Conservation (phyloP, 1,140 invertebrate genomes). For the Grapholita molesta region DNA sequence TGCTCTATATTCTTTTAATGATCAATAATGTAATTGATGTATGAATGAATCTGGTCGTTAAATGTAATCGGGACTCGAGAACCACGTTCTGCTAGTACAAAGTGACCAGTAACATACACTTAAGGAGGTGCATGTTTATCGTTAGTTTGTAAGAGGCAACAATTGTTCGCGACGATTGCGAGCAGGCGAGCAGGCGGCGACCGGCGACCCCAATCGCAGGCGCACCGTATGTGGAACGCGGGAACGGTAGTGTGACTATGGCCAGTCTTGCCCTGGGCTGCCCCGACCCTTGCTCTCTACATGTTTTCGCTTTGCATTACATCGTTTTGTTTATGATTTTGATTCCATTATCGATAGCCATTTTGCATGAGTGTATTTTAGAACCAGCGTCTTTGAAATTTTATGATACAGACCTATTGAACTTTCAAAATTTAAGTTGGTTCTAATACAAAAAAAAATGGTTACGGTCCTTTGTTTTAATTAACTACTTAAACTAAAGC, state of each 20-base stretch:
- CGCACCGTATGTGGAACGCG: conserved; percentile 53
- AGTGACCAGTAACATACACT: conserved; percentile 13
- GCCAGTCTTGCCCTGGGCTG: conserved; percentile 35
- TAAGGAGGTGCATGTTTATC: conserved; percentile 27
- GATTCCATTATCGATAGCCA: conserved; percentile 17
- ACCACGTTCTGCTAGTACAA: not conserved
- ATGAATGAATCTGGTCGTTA: not conserved
- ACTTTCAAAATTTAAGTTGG: not conserved
- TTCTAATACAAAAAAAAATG: too few species aligned
- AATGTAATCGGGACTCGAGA: not conserved
- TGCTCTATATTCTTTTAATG: not conserved
- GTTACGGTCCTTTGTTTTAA: too few species aligned
- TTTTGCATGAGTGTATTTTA: conserved; percentile 5
- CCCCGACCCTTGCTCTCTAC: conserved; percentile 35
- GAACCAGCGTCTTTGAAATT: not conserved
- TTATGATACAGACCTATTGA: not conserved
- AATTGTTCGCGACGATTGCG: conserved; percentile 12
- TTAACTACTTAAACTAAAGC: too few species aligned
- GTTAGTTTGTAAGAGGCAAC: conserved; percentile 21
- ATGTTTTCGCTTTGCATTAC: conserved; percentile 27
- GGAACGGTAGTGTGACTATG: conserved; percentile 45
- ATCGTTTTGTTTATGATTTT: conserved; percentile 15
- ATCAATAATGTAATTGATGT: not conserved
- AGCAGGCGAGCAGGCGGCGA: conserved; percentile 21
- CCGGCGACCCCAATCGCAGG: conserved; percentile 40